Percentiles rank a stretch among this genome's conserved stretches.
Conservation (phyloP, 1,140 invertebrate species). For the Caligus rogercresseyi region DNA sequence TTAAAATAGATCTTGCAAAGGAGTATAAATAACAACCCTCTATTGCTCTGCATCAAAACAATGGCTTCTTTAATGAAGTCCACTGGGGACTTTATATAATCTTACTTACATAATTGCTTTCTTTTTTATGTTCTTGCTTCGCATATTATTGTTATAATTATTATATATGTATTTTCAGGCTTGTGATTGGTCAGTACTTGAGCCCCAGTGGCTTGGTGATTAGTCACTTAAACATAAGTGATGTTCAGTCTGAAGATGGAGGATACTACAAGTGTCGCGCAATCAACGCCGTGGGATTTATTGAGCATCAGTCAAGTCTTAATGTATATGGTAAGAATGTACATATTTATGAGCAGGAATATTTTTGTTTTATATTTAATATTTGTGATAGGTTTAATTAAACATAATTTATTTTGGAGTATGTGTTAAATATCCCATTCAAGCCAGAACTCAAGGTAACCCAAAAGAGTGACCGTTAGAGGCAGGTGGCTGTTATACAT, state of each 20-base stretch:
- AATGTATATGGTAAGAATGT: conserved; percentile 58
- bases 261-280: conserved; percentile 76
- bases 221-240: conserved; percentile 80
- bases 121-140: not conserved
- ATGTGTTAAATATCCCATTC: too few relatives aligned
- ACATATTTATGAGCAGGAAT: too few relatives aligned
- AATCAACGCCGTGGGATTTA: conserved; percentile 53
- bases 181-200: conserved; percentile 72
- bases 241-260: conserved; percentile 69
- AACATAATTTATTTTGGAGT: too few relatives aligned
- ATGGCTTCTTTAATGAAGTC: too few relatives aligned
- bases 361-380: too few relatives aligned
- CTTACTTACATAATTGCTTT: not conserved
- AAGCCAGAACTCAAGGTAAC: too few relatives aligned
- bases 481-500: too few relatives aligned
- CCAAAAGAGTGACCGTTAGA: too few relatives aligned
- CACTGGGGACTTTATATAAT: not conserved
- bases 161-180: conserved; percentile 32
- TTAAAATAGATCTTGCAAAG: not conserved
- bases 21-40: not conserved
- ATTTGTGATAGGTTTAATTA: too few relatives aligned
- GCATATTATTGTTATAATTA: not conserved
- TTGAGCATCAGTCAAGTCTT: conserved; percentile 51
- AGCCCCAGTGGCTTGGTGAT: conserved; percentile 78
- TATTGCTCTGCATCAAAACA: too few relatives aligned